These are phyloP conservation scores for Eupeodes latifasciatus DNA, from an alignment of 2,888 invertebrate genomes.

Conservation along the genomic window DNA sequence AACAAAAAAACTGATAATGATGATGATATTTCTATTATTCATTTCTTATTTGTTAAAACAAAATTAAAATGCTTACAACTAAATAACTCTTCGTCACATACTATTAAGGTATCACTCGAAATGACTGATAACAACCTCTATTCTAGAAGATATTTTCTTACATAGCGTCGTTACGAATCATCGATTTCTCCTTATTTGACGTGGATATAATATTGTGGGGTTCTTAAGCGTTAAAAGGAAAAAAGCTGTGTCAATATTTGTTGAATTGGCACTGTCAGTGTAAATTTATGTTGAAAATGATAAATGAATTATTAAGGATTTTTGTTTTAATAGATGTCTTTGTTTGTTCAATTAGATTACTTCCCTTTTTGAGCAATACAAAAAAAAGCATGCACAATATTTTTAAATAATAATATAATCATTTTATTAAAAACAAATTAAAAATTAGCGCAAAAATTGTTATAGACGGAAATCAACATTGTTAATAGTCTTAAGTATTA, in stretches of 20 bases:
- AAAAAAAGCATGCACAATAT: too few species aligned
- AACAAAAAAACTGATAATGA: too few species aligned
- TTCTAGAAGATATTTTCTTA: not conserved
- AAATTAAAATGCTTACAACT: too few species aligned
- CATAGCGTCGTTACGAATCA: not conserved
- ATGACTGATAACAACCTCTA: not conserved
- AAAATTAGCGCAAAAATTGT: too few species aligned
- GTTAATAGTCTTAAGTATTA: too few species aligned
- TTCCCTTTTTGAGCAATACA: not conserved
- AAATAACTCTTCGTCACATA: not conserved
- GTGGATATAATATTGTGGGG: not conserved
- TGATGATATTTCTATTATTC: too few species aligned
- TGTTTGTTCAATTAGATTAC: conserved; percentile 17
- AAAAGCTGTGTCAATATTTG: conserved; percentile 12
- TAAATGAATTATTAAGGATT: not conserved
- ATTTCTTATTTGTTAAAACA: too few species aligned
- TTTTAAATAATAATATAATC: not conserved
- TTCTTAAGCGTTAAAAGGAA: not conserved
- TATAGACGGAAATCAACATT: too few species aligned
- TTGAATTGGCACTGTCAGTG: not conserved
- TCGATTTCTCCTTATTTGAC: conserved; percentile 1
- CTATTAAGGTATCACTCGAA: not conserved
- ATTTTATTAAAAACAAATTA: not conserved
- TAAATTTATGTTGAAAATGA: not conserved
- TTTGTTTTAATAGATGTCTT: not conserved